Evolutionary conservation across 1,140 invertebrate genomes (phyloP).

Genomic region (Chelonus insularis): DNA sequence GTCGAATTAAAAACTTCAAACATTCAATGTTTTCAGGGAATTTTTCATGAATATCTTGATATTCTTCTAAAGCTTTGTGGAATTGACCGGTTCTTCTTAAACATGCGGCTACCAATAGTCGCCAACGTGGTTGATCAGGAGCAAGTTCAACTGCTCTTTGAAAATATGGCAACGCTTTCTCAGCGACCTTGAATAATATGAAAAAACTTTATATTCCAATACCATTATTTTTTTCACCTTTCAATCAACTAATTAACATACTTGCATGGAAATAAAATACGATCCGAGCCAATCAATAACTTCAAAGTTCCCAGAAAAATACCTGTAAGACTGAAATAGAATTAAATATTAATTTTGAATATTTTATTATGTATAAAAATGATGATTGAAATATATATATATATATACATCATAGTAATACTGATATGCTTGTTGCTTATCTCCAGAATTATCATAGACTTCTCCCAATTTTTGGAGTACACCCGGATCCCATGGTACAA

Average conservation of each 20-base stretch:
- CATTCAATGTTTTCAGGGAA: conserved; percentile 89
- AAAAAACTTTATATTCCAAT: no score
- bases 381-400: no score
- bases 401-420: conserved; percentile 83
- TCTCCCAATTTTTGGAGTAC: conserved; percentile 82
- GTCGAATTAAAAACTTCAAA: conserved; percentile 79
- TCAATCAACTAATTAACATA: conserved; percentile 41
- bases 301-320: conserved; percentile 85
- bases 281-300: conserved; percentile 91
- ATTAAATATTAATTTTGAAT: no score
- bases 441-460: conserved; percentile 81
- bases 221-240: neutral
- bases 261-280: conserved; percentile 88
- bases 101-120: conserved; percentile 83
- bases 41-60: conserved; percentile 75
- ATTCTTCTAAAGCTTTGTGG: conserved; percentile 78
- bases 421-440: conserved; percentile 90
- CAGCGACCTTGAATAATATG: conserved; percentile 70
- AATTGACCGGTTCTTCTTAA: conserved; percentile 82
- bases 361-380: no score
- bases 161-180: conserved; percentile 88
- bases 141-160: conserved; percentile 86
- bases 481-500: conserved; percentile 82
- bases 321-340: conserved; percentile 74
- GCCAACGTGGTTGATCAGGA: conserved; percentile 83